phyloP scores from a whole-genome alignment of 2,113 vertebrate genomes.

The Mugil cephalus region DNA sequence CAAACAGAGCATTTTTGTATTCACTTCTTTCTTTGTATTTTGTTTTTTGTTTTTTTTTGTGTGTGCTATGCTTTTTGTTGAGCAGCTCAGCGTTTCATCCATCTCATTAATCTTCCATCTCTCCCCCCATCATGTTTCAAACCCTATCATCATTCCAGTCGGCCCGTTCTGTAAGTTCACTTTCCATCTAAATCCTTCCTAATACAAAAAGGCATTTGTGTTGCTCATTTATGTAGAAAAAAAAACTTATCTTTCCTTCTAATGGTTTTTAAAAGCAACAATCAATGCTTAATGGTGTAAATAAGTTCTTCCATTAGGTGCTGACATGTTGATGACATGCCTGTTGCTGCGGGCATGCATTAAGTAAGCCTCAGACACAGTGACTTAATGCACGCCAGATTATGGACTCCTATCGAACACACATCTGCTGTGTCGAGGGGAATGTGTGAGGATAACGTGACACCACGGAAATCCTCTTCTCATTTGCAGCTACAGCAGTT shows the following conservation, averaged over 20 bases:
- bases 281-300: conserved; percentile 57
- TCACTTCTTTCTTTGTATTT: conserved; percentile 2
- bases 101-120: conserved; percentile 72
- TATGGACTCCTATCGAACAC: conserved; percentile 62
- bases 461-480: conserved; percentile 48
- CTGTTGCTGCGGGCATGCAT: conserved; percentile 58
- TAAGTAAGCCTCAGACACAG: conserved; percentile 56
- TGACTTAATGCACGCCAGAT: conserved; percentile 73
- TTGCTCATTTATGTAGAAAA: conserved; percentile 30
- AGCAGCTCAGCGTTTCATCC: conserved; percentile 50
- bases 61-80: conserved; percentile 46
- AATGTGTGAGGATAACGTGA: conserved; percentile 38
- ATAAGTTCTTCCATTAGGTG: conserved; percentile 60
- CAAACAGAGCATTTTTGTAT: conserved; percentile 44
- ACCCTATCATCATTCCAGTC: conserved; percentile 62
- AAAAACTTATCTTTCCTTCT: conserved; percentile 14
- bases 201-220: conserved; percentile 28
- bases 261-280: conserved; percentile 63
- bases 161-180: conserved; percentile 41
- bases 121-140: conserved; percentile 58
- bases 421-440: conserved; percentile 67
- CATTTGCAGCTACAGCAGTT: conserved; percentile 19
- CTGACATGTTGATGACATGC: conserved; percentile 57
- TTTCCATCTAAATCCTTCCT: conserved; percentile 38
- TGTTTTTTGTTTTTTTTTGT: conserved; percentile 17